Percentiles rank a stretch among this genome's conserved stretches.
These are phyloP conservation scores for Lagorchestes hirsutus DNA, from an alignment of 2,797 vertebrate species.

Conservation along the genomic window DNA sequence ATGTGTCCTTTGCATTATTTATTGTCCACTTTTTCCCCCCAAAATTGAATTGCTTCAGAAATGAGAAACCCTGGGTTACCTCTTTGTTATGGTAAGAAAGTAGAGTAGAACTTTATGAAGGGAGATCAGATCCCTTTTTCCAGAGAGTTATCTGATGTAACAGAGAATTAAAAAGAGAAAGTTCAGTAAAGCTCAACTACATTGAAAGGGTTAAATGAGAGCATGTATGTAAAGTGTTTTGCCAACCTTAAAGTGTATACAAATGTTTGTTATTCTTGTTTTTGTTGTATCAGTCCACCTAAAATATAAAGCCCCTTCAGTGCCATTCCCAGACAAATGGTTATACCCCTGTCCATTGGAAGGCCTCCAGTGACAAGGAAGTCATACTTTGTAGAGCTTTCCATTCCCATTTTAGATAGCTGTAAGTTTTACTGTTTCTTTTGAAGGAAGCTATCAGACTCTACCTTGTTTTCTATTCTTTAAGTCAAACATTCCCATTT, in stretches of 20 bases:
- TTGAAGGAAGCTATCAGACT: background rate
- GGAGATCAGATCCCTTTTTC: background rate
- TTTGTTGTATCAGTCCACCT: background rate
- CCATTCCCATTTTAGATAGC: background rate
- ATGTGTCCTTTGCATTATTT: background rate
- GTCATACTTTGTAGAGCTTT: background rate
- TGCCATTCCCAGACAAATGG: background rate
- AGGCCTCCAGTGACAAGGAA: background rate
- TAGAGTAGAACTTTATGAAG: background rate
- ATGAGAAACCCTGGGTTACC: background rate
- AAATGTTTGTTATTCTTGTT: background rate
- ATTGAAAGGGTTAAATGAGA: background rate
- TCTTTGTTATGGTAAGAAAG: too few species aligned
- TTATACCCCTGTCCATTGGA: background rate
- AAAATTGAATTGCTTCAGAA: background rate
- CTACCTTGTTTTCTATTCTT: background rate
- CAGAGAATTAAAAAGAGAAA: background rate
- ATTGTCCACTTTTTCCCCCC: background rate
- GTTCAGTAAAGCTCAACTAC: background rate
- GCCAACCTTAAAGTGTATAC: background rate
- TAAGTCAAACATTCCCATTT: constrained; percentile 22
- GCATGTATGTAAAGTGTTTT: background rate
- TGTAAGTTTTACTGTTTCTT: background rate
- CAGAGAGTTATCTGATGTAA: background rate
- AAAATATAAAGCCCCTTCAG: background rate